These are phyloP conservation scores for Pollenia labialis DNA, from an alignment of 2,888 invertebrate genomes.

Conservation along the genomic window DNA sequence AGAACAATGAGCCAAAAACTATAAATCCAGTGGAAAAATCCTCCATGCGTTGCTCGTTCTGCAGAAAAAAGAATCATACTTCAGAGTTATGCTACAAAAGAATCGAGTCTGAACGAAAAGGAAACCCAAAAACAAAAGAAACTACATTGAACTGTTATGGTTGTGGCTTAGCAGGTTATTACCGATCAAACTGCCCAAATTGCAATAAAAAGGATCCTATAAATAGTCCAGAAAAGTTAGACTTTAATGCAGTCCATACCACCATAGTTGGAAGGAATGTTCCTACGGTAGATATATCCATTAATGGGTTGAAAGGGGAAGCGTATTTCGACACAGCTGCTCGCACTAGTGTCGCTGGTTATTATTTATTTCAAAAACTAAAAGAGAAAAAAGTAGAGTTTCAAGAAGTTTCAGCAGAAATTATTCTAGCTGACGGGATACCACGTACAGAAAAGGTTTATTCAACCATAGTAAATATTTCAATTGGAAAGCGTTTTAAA, in stretches of 20 bases:
- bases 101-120: too few relatives aligned
- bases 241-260: not conserved
- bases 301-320: not conserved
- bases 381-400: not conserved
- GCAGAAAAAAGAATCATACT: too few relatives aligned
- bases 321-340: not conserved
- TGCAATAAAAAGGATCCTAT: not conserved
- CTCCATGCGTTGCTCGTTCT: too few relatives aligned
- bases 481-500: not conserved
- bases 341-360: not conserved
- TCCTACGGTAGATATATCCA: not conserved
- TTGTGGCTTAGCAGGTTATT: not conserved
- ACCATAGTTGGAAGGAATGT: conserved; percentile 1
- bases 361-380: not conserved
- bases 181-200: not conserved
- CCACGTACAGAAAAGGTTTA: not conserved
- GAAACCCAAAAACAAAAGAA: too few relatives aligned
- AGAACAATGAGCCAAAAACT: not conserved
- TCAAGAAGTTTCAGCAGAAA: too few relatives aligned
- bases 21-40: not conserved
- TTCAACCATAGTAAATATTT: not conserved
- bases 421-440: too few relatives aligned
- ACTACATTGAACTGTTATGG: not conserved
- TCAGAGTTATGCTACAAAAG: too few relatives aligned
- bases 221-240: not conserved